Base-by-base conservation (phyloP, 2,888 invertebrate species). In the Boloria euphrosyne region DNA sequence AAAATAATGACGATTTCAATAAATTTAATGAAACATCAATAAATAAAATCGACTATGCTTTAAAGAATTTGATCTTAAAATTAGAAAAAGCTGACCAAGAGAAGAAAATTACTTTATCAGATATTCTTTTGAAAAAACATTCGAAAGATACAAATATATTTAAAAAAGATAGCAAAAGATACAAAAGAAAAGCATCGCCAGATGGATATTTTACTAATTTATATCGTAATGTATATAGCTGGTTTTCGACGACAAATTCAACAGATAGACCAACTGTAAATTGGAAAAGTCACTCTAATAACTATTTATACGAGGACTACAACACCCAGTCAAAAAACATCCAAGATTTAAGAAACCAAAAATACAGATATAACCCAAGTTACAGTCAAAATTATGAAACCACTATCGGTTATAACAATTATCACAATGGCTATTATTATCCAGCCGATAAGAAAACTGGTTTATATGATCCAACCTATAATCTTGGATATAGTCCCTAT, bases 201-300 rank as follows among this genome's bases (percentile, higher is more conserved):
- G 43, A 50, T 10, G 44, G 22, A 22, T 66, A 51, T 5, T 57
- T 66, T 4, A 18, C 22, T 3, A 22, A 13, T 13, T 46, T 62
- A 13, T 66, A 62, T 27, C 18, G 57, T n/a, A 66, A 62, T 57
- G 13, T 66, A 18, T 66, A 62, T 4, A 51, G 55, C 13, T 38
- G 31, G 31, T 38, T 38, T 38, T 38, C 10, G 7, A 31, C 50
- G 4, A 62, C 57, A 5, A 55, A 55, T 14, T 27, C 10, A 38
- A 38, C 7, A 44, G 1, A 10, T 54, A 3, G n/a, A 10, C 5
- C 51, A 52, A 6, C 13, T 49, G 7, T 57, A 51, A 31, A 47
- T 18, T 13, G 14, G 38, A 53, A 50, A 43, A 57, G 44, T 38
- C 1, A 38, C 10, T 13, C 17, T 46, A 53, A 50, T 47, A 57